Conservation (phyloP, 2,113 vertebrate genomes). For the Microtus ochrogaster region DNA sequence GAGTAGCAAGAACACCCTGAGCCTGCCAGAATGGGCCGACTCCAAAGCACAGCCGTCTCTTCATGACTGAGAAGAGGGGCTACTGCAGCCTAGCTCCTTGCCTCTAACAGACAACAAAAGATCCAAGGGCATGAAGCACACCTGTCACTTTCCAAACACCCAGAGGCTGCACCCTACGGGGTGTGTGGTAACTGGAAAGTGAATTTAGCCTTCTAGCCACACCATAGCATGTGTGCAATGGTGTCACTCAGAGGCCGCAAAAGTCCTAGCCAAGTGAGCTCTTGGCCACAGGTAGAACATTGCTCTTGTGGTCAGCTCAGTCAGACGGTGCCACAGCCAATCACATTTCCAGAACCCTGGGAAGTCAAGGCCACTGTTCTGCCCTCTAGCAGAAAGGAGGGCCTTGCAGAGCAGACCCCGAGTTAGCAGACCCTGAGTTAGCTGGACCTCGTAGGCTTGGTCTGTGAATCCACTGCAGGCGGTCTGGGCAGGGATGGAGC, state of each 20-base stretch:
- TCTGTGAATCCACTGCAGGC: neutral
- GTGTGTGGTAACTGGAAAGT: neutral
- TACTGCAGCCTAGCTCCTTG: neutral
- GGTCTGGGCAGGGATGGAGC: neutral
- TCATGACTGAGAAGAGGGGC: neutral
- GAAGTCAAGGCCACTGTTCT: neutral
- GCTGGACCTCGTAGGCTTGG: neutral
- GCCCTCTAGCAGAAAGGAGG: neutral
- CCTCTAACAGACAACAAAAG: neutral
- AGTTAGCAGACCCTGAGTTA: neutral
- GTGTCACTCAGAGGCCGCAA: neutral
- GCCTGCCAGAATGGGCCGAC: neutral
- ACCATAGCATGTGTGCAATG: neutral
- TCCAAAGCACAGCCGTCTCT: neutral
- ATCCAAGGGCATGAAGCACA: neutral
- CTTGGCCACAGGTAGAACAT: neutral
- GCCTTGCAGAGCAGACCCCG: neutral
- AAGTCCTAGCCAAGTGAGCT: neutral
- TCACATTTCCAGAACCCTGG: neutral
- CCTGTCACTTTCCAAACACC: neutral
- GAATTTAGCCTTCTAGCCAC: neutral
- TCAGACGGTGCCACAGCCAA: neutral
- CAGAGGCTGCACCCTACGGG: no score
- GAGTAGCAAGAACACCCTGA: neutral
- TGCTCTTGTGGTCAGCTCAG: neutral